phyloP scores from a whole-genome alignment of 92 coral and sea anemone genomes.

The Bergia puertoricense region DNA sequence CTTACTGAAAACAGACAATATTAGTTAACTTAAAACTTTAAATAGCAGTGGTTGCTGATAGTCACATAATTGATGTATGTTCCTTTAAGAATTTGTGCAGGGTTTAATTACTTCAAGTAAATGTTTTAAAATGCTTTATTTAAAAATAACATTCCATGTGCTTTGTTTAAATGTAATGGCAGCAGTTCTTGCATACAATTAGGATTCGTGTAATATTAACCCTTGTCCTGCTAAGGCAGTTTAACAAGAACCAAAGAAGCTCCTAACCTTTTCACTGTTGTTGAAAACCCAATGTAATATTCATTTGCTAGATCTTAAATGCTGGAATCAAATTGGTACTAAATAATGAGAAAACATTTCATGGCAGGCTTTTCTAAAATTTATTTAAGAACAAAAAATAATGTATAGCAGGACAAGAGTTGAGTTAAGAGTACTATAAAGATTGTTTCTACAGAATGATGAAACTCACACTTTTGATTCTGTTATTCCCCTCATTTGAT shows the following conservation, averaged over 20 bases:
- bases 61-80: background rate
- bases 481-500: constrained; percentile 96
- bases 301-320: background rate
- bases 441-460: constrained; percentile 2
- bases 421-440: constrained; percentile 1
- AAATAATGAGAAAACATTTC: too few relatives aligned
- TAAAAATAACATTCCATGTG: too few relatives aligned
- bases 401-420: background rate
- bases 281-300: background rate
- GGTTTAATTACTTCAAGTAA: too few relatives aligned
- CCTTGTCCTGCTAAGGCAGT: background rate
- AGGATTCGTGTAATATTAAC: background rate
- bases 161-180: too few relatives aligned
- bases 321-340: background rate
- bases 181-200: background rate
- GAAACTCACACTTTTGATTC: constrained; percentile 79
- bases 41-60: background rate
- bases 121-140: too few relatives aligned
- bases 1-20: too few relatives aligned
- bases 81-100: too few relatives aligned
- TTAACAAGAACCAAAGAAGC: background rate
- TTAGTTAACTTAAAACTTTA: too few relatives aligned
- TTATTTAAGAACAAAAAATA: too few relatives aligned
- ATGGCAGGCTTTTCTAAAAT: too few relatives aligned
- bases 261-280: background rate